Conservation (phyloP, 2,888 invertebrate genomes). For the Acrobasis consociella region DNA sequence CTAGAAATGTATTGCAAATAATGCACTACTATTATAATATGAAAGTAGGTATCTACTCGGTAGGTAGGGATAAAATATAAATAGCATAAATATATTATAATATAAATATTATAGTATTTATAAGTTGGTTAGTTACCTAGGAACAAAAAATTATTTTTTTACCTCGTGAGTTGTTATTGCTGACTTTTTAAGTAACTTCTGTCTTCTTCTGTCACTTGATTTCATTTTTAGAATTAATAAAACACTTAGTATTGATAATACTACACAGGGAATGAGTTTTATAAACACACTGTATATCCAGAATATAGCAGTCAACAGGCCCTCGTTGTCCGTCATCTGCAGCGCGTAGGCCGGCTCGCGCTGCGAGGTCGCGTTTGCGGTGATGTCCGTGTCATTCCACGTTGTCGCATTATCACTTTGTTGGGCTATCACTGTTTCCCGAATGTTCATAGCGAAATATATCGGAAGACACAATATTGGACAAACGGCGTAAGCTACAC, state of each 20-base stretch:
- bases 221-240: conserved; percentile 89
- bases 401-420: conserved; percentile 52
- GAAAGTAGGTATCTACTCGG: no score
- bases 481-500: conserved; percentile 90
- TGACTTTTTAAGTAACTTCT: conserved; percentile 84
- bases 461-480: conserved; percentile 93
- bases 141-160: conserved; percentile 20
- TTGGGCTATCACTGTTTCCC: conserved; percentile 54
- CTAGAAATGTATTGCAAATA: no score
- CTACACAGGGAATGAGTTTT: conserved; percentile 95
- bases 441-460: conserved; percentile 90
- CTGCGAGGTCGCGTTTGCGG: conserved; percentile 43
- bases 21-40: no score
- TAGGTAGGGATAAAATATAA: no score
- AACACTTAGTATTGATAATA: conserved; percentile 91
- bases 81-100: no score
- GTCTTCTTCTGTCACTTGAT: conserved; percentile 90
- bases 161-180: conserved; percentile 71
- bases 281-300: conserved; percentile 96
- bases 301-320: conserved; percentile 88
- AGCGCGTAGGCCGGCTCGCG: conserved; percentile 85
- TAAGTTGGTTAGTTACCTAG: no score
- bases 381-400: conserved; percentile 44
- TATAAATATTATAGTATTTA: no score
- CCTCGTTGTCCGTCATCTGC: conserved; percentile 84